phyloP scores from a whole-genome alignment of 2,888 invertebrate genomes.

The Agrilus biguttatus region DNA sequence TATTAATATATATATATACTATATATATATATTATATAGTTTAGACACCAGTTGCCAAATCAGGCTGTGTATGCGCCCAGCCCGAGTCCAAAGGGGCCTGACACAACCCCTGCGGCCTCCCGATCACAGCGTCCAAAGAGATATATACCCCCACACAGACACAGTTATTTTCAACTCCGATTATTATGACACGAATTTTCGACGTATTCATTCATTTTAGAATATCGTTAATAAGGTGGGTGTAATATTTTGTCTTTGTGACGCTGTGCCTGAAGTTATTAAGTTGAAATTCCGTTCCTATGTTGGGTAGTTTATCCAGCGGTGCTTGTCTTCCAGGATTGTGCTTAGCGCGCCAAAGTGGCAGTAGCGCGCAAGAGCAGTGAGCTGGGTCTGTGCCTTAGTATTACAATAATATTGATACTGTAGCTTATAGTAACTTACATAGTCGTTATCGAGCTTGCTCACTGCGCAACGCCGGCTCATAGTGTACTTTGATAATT shows the following conservation, averaged over 20 bases:
- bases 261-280: conserved; percentile 4
- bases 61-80: conserved; percentile 19
- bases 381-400: conserved; percentile 36
- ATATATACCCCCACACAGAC: conserved; percentile 2
- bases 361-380: conserved; percentile 24
- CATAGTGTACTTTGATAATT: conserved; percentile 13
- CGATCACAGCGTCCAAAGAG: conserved; percentile 1
- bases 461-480: conserved; percentile 27
- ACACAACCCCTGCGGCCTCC: conserved; percentile 8
- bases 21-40: conserved; percentile 1
- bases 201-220: no score
- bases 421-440: conserved; percentile 20
- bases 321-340: conserved; percentile 33
- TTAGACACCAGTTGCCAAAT: conserved; percentile 12
- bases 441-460: conserved; percentile 28
- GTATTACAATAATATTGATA: conserved; percentile 36
- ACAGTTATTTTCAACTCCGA: no score
- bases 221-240: no score
- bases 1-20: conserved; percentile 7
- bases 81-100: conserved; percentile 11
- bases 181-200: no score
- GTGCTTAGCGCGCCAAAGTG: conserved; percentile 20
- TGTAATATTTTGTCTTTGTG: no score
- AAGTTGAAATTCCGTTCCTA: conserved; percentile 30
- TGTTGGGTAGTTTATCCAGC: conserved; percentile 32